Evolutionary conservation across 2,113 vertebrate species (phyloP).

Genomic region (Tetrao urogallus): DNA sequence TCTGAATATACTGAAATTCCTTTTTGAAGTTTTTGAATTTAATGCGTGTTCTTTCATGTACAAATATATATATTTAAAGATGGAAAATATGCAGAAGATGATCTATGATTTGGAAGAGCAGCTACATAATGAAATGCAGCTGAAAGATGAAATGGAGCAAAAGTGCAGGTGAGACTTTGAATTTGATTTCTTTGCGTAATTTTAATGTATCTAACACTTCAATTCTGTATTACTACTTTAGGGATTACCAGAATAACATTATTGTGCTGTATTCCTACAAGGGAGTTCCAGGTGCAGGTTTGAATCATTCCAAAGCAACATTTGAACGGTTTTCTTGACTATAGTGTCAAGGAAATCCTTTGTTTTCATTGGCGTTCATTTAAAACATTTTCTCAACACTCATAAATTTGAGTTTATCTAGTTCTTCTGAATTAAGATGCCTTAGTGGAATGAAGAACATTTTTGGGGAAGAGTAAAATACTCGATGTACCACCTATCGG

Average conservation of each 20-base stretch:
- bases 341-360: not conserved
- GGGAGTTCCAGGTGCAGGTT: not conserved
- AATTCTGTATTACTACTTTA: constrained; percentile 8
- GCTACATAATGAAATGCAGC: constrained; percentile 95
- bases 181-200: constrained; percentile 31
- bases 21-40: not conserved
- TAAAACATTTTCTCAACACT: not conserved
- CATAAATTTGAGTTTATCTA: not conserved
- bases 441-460: not conserved
- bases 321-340: not conserved
- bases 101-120: constrained; percentile 96
- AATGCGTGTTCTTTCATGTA: constrained; percentile 48
- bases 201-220: not conserved
- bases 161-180: constrained; percentile 89
- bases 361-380: not conserved
- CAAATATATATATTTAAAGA: constrained; percentile 77
- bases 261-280: not conserved
- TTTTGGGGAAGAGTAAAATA: not conserved
- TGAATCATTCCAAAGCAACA: not conserved
- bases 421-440: not conserved
- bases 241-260: not conserved
- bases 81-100: constrained; percentile 96
- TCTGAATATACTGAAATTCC: not conserved
- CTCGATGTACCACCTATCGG: not conserved
- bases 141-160: constrained; percentile 98